These are phyloP conservation scores for Onychorhynchus coronatus DNA, from an alignment of 2,113 vertebrate genomes.

Conservation along the genomic window DNA sequence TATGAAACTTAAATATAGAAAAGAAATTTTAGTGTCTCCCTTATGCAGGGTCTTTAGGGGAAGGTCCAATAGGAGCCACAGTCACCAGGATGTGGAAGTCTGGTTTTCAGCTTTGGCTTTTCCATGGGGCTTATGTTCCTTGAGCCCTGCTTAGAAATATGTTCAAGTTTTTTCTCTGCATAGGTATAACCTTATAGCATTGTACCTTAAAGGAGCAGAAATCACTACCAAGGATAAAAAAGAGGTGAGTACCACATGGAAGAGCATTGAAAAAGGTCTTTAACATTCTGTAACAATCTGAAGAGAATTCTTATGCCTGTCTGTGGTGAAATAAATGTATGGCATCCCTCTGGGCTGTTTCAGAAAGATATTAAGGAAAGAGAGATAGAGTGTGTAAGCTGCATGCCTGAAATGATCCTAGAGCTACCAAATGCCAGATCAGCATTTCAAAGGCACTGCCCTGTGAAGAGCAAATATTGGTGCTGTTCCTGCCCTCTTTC, in stretches of 20 bases:
- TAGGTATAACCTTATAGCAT: background rate
- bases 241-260: background rate
- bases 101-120: background rate
- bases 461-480: slow-evolving; percentile 4
- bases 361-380: slow-evolving; percentile 11
- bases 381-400: background rate
- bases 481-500: background rate
- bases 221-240: background rate
- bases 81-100: background rate
- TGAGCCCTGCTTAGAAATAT: background rate
- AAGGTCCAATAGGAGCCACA: background rate
- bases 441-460: slow-evolving; percentile 8
- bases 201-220: background rate
- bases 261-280: background rate
- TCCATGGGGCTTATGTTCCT: background rate
- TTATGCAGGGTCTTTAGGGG: background rate
- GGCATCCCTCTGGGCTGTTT: slow-evolving; percentile 5
- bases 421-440: background rate
- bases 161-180: background rate
- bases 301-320: background rate
- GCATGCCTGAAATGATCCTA: background rate
- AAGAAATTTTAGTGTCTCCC: background rate
- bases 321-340: background rate
- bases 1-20: background rate
- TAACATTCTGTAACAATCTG: background rate